A percentile compares a stretch with the other conserved stretches of the same genome.
Conservation (phyloP, 2,888 invertebrate genomes). For the Temnothorax unifasciatus region DNA sequence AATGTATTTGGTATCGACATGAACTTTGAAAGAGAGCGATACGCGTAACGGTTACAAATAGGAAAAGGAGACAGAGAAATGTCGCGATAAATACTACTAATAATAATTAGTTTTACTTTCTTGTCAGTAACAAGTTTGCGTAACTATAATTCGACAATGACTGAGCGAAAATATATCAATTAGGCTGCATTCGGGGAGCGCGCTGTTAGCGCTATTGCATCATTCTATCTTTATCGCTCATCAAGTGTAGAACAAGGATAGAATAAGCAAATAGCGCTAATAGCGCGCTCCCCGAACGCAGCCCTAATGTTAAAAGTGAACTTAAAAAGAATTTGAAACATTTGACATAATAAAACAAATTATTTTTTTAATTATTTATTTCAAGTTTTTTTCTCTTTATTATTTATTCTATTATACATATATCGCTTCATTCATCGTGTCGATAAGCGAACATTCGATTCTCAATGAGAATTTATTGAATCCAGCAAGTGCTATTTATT, state of each 20-base stretch:
- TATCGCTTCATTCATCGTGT: neutral
- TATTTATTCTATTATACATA: neutral
- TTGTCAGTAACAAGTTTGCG: neutral
- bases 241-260: no score
- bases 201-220: no score
- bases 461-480: neutral
- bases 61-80: neutral
- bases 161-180: neutral
- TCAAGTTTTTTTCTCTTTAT: conserved; percentile 2
- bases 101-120: neutral
- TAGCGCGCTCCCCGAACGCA: no score
- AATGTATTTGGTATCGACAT: neutral
- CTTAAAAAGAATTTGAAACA: neutral
- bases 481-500: conserved; percentile 3
- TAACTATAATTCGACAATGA: neutral
- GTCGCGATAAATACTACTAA: neutral
- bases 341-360: neutral
- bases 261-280: no score
- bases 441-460: neutral
- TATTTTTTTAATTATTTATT: neutral
- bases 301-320: neutral
- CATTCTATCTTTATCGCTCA: no score
- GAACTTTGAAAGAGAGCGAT: neutral
- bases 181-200: no score
- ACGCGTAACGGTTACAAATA: neutral